phyloP scores from a whole-genome alignment of 1,140 invertebrate genomes.

The Phortica variegata region DNA sequence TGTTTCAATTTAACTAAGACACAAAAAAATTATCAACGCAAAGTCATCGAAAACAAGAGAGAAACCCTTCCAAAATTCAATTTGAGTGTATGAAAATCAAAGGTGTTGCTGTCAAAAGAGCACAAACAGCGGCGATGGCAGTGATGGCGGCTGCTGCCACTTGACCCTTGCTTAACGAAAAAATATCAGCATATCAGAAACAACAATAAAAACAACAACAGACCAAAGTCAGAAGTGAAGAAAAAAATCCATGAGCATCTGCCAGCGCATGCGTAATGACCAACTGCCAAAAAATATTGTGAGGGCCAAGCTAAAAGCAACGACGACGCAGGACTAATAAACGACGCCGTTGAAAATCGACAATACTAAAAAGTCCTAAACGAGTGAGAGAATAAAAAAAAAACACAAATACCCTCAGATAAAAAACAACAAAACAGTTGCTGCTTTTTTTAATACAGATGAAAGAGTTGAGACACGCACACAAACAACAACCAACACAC shows the following conservation, averaged over 20 bases:
- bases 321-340: slow-evolving; percentile 29
- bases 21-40: slow-evolving; percentile 15
- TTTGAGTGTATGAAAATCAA: slow-evolving; percentile 36
- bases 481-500: slow-evolving; percentile 18
- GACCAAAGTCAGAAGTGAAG: too few relatives aligned
- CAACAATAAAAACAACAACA: slow-evolving; percentile 12
- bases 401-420: slow-evolving; percentile 2
- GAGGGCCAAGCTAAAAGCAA: slow-evolving; percentile 16
- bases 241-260: slow-evolving; percentile 32
- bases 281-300: slow-evolving; percentile 44
- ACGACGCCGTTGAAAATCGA: slow-evolving; percentile 37
- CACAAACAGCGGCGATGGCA: too few relatives aligned
- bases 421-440: slow-evolving; percentile 25
- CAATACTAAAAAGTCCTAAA: slow-evolving; percentile 27
- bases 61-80: slow-evolving; percentile 21
- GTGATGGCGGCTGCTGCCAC: slow-evolving; percentile 18
- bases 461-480: slow-evolving; percentile 26
- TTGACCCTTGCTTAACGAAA: slow-evolving; percentile 37
- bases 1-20: slow-evolving; percentile 22
- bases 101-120: slow-evolving; percentile 41
- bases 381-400: slow-evolving; percentile 1
- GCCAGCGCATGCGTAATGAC: slow-evolving; percentile 48
- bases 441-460: slow-evolving; percentile 28
- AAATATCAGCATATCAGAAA: too few relatives aligned
- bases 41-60: slow-evolving; percentile 12